These are phyloP conservation scores for Ernsta delagoae DNA, from an alignment of 2,888 invertebrate genomes.

Conservation along the genomic window DNA sequence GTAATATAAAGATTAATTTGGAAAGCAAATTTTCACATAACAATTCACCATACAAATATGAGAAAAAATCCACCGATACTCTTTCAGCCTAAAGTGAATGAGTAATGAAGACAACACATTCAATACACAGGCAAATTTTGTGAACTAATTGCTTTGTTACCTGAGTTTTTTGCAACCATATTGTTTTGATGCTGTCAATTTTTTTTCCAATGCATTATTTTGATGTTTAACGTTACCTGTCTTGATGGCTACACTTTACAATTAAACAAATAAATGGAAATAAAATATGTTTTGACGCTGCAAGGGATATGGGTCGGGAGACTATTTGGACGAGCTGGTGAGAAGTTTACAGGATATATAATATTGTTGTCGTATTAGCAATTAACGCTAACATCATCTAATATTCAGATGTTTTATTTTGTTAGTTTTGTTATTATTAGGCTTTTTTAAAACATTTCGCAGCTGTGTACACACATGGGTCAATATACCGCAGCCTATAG, in stretches of 20 bases:
- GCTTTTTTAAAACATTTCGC: slow-evolving; percentile 2
- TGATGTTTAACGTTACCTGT: neutral
- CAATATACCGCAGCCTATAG: neutral
- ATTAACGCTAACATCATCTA: neutral
- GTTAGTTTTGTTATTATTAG: neutral
- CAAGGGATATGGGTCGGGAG: slow-evolving; percentile 65
- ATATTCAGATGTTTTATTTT: neutral
- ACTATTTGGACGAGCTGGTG: slow-evolving; percentile 74
- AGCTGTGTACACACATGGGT: neutral
- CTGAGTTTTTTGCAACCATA: neutral
- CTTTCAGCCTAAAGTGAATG: too few relatives aligned
- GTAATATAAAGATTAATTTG: too few relatives aligned
- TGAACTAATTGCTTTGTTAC: neutral
- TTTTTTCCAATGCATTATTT: neutral
- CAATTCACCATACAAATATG: too few relatives aligned
- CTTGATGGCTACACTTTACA: too few relatives aligned
- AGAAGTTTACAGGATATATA: slow-evolving; percentile 46
- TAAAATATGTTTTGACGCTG: slow-evolving; percentile 50
- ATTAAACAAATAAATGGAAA: slow-evolving; percentile 25
- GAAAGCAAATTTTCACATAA: too few relatives aligned
- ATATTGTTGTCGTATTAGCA: neutral
- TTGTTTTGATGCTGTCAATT: neutral
- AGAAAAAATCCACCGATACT: too few relatives aligned
- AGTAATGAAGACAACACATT: neutral
- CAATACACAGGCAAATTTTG: neutral